Evolutionary conservation across 2,797 vertebrate species (phyloP).

Genomic region (Pyrocephalus nanus): DNA sequence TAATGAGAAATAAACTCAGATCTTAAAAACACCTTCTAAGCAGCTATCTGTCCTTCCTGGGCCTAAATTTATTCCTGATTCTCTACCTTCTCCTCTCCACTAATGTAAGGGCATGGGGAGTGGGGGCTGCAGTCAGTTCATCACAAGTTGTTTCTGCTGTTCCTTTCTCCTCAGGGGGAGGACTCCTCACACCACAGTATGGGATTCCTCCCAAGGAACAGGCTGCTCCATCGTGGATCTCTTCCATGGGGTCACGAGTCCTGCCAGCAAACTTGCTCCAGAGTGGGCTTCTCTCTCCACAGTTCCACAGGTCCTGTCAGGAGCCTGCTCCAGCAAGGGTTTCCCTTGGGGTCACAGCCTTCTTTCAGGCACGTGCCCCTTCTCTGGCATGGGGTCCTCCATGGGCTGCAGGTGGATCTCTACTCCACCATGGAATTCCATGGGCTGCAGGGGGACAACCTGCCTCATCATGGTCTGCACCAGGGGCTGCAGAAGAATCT

Average conservation of each 20-base stretch:
- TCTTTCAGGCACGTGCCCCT: neutral
- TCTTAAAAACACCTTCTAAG: neutral
- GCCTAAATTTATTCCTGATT: neutral
- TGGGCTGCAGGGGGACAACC: neutral
- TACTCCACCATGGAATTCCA: neutral
- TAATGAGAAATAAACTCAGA: neutral
- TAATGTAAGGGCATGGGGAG: neutral
- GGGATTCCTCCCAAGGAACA: neutral
- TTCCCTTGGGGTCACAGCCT: neutral
- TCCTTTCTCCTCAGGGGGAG: neutral
- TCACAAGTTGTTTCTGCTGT: neutral
- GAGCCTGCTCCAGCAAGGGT: neutral
- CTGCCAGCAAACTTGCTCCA: neutral
- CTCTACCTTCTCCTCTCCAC: neutral
- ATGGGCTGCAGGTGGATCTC: too few species aligned
- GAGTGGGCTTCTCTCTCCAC: neutral
- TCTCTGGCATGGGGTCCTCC: neutral
- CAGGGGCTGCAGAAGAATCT: neutral
- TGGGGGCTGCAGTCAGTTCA: neutral
- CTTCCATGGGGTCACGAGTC: neutral
- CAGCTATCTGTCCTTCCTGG: too few species aligned
- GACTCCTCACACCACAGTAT: neutral
- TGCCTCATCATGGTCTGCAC: neutral
- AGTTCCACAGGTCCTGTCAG: neutral
- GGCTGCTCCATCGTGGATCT: neutral